Evolutionary conservation across 2,888 invertebrate genomes (phyloP).

Genomic region (Drosophila mulleri): DNA sequence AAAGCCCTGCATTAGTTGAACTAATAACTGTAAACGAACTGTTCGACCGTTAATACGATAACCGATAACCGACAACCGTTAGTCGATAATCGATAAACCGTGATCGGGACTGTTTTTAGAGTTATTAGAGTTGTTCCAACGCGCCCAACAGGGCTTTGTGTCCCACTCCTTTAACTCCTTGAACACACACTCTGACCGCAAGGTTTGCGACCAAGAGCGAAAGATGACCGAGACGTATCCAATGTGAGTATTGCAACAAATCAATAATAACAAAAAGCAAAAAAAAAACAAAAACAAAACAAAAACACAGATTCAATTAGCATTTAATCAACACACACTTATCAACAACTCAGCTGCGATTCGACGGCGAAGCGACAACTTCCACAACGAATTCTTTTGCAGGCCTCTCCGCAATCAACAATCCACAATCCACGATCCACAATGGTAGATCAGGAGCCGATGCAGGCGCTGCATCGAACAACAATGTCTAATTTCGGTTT

Average conservation of each 20-base stretch:
- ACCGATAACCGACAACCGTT: slow-evolving; percentile 10
- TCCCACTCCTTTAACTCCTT: slow-evolving; percentile 65
- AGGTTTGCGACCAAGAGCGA: slow-evolving; percentile 72
- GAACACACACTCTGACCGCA: slow-evolving; percentile 66
- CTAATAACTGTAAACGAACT: slow-evolving; percentile 31
- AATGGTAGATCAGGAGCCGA: slow-evolving; percentile 5
- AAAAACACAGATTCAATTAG: slow-evolving; percentile 27
- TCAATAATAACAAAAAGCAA: slow-evolving; percentile 47
- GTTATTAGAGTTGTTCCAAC: slow-evolving; percentile 68
- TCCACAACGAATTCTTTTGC: slow-evolving; percentile 20
- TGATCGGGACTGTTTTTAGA: slow-evolving; percentile 59
- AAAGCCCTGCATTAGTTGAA: slow-evolving; percentile 16
- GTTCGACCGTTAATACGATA: slow-evolving; percentile 20
- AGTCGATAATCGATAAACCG: slow-evolving; percentile 29
- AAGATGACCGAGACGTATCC: slow-evolving; percentile 62
- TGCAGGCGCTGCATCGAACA: neutral
- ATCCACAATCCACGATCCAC: neutral
- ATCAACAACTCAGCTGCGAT: slow-evolving; percentile 7
- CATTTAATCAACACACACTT: slow-evolving; percentile 46
- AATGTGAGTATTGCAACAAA: slow-evolving; percentile 78
- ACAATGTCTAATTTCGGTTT: slow-evolving; percentile 12
- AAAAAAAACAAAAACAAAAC: neutral
- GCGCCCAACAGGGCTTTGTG: slow-evolving; percentile 62
- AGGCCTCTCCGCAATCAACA: neutral
- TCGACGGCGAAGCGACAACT: neutral